Evolutionary conservation across 2,888 invertebrate species (phyloP).

Genomic region (Ophioninae sp.): DNA sequence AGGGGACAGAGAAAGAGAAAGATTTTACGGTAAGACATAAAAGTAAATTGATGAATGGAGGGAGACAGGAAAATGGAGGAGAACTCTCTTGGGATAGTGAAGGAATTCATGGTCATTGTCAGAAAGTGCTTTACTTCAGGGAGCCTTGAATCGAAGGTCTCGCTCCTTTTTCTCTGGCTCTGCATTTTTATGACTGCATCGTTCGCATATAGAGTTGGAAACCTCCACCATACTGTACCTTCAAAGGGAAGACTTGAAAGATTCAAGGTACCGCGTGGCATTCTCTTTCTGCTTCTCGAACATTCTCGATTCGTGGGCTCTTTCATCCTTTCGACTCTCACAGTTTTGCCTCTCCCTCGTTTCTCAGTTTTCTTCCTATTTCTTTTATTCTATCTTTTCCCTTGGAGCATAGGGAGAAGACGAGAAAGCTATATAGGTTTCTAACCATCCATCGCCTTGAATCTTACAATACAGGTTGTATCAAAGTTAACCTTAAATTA

Average conservation of each 20-base stretch:
- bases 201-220: slow-evolving; percentile 36
- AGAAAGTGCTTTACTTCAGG: slow-evolving; percentile 36
- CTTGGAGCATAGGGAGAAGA: neutral
- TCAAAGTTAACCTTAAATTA: too few species aligned
- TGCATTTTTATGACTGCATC: slow-evolving; percentile 57
- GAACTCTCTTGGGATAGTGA: slow-evolving; percentile 31
- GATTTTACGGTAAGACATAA: neutral
- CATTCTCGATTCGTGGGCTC: slow-evolving; percentile 48
- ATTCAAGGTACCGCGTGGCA: slow-evolving; percentile 47
- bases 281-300: slow-evolving; percentile 46
- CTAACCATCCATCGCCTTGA: slow-evolving; percentile 27
- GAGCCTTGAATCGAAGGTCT: slow-evolving; percentile 60
- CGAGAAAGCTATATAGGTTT: slow-evolving; percentile 5
- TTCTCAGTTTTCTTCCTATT: slow-evolving; percentile 49
- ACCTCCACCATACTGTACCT: slow-evolving; percentile 10
- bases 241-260: slow-evolving; percentile 48
- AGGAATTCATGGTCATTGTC: slow-evolving; percentile 58
- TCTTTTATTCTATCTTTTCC: slow-evolving; percentile 22
- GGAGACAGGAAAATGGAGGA: neutral
- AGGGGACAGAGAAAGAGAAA: neutral
- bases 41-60: neutral
- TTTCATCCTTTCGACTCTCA: slow-evolving; percentile 31
- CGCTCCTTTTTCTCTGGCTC: slow-evolving; percentile 23
- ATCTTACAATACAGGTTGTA: slow-evolving; percentile 35
- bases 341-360: slow-evolving; percentile 57